Conservation (phyloP, 2,113 vertebrate species). For the Erythrolamprus reginae region DNA sequence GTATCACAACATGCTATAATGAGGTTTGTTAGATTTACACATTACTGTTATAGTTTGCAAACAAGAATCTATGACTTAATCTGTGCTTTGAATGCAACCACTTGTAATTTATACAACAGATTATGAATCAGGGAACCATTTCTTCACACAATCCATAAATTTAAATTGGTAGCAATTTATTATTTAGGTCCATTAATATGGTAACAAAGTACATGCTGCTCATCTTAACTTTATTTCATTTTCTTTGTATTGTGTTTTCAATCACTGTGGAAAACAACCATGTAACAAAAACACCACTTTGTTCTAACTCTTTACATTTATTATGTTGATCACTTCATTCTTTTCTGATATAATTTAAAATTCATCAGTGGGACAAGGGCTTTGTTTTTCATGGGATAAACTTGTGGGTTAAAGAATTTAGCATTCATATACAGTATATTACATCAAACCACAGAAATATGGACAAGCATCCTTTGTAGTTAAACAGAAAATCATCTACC, state of each 20-base stretch:
- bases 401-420: not conserved
- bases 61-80: not conserved
- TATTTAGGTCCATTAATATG: not conserved
- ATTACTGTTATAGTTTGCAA: not conserved
- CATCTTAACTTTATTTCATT: not conserved
- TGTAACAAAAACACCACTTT: not conserved
- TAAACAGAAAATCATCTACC: slow-evolving; percentile 10
- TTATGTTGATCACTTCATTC: not conserved
- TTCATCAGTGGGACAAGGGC: not conserved
- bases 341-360: not conserved
- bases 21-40: not conserved
- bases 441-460: not conserved
- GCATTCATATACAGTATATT: not conserved
- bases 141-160: not conserved
- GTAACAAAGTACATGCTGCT: not conserved
- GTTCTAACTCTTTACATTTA: not conserved
- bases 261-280: not conserved
- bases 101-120: not conserved
- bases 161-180: not conserved
- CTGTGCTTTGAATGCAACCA: not conserved
- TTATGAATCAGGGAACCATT: not conserved
- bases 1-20: not conserved
- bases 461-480: not conserved
- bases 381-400: not conserved
- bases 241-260: not conserved